Base-by-base conservation (phyloP, 2,888 invertebrate species). In the Yponomeuta sedellus region DNA sequence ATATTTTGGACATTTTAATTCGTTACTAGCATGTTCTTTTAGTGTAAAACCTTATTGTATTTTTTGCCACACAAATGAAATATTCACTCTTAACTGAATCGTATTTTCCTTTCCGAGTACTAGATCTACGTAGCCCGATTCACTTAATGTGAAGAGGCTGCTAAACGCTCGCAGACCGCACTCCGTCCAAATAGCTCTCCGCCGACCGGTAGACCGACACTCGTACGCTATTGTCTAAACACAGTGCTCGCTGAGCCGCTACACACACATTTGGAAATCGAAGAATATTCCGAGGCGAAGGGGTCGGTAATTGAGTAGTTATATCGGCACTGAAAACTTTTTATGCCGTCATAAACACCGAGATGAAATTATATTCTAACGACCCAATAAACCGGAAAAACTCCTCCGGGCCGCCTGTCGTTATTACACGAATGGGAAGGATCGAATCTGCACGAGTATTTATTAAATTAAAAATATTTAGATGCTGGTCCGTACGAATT, bases 281-380 rank as follows among this genome's bases (percentile, higher is more conserved):
- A 62, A 59, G 22, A 22, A 22, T 58, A 58, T 34, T 25, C 16
- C 16, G 62, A 16, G n/a, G 16, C 61, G 34, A 16, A 70, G 70
- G 70, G 67, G 68, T 73, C 74, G 73, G 82, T 83, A 83, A 85
- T 82, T 83, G 85, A 83, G 85, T 83, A 83, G 81, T 82, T 82
- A 82, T 84, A 85, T 85, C 85, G 81, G 80, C 80, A 84, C 80
- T 83, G 79, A 79, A 86, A 88, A 88, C 83, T 88, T 88, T 88
- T 88, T 88, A 88, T 83, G 75, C 75, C 79, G 76, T 81, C 86
- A 85, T 89, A 89, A 88, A 86, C 88, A 86, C 86, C 86, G 83
- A 84, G 87, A 89, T 88, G 87, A 88, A 88, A 88, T 89, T 87
- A 88, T 88, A 87, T 87, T 83, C 85, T 86, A 86, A 88, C 86